Evolutionary conservation across 2,797 vertebrate genomes (phyloP), one percentile per base, ranked within the genome.

Genomic region (Clarias laeviceps): DNA sequence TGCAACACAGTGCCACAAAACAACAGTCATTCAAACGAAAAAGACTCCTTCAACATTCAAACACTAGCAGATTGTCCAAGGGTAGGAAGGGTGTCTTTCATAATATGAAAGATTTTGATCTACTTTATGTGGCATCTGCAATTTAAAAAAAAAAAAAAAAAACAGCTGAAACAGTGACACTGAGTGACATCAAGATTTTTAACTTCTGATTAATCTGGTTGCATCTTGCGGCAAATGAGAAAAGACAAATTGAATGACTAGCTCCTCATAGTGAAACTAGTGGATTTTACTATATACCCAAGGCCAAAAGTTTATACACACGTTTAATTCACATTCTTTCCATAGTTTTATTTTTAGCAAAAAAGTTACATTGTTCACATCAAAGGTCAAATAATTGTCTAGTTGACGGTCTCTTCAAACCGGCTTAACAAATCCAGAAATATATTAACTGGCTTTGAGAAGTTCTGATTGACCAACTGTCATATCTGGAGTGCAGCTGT

Each of bases 1-100:
- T 99, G 91, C 8, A 37, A 87, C 3, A 80, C 61, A 74, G 37
- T 78, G n/a, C 66, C 65, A 80, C 27, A 86, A 12, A 62, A 66
- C 40, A 18, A 40, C 57, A 57, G 54, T 82, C 84, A 56, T 14
- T 3, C 40, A 59, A 20, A 57, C 3, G 54, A 57, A 72, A n/a
- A 73, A 45, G 34, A 22, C n/a, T 74, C 40, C 18, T 34, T 56
- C 45, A 32, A 56, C 54, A 22, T 57, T 57, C 27, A 54, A 32
- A 57, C 27, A 14, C 17, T 22, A 27, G 61, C 54, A 59, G 20
- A 37, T 76, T 32, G 12, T 32, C 9, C 20, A 65, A 56, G 50
- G 22, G 22, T 4, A 82, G 32, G n/a, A 54, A 54, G 18, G 14
- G 12, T 0, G 29, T 50, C 54, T 14, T 66, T 82, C 5, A 45